Conservation (phyloP, 92 coral and sea anemone species). For the Epizoanthus rinbou region DNA sequence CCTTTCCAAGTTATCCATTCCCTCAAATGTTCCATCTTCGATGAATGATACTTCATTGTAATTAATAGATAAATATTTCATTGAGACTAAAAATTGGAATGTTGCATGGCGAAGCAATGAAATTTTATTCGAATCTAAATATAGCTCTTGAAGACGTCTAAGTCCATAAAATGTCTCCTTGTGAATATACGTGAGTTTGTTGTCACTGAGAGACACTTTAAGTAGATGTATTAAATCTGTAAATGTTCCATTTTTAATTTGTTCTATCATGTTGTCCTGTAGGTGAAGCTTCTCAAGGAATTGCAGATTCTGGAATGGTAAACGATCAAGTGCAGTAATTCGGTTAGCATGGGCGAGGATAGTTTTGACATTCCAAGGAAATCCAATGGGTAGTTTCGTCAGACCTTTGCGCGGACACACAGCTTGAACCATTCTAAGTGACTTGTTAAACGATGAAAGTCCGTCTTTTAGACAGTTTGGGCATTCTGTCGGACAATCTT, state of each 20-base stretch:
- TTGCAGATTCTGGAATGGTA: slow-evolving; percentile 12
- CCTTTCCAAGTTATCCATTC: slow-evolving; percentile 1
- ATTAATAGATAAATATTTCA: slow-evolving; percentile 43
- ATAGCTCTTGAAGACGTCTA: slow-evolving; percentile 29
- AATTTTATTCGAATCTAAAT: slow-evolving; percentile 53
- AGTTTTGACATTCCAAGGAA: slow-evolving; percentile 10
- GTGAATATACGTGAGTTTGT: background rate
- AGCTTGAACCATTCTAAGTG: slow-evolving; percentile 20
- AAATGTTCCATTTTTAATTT: slow-evolving; percentile 64
- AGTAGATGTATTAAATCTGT: slow-evolving; percentile 11
- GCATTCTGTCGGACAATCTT: slow-evolving; percentile 6
- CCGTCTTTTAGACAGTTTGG: background rate
- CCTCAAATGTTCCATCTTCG: slow-evolving; percentile 56
- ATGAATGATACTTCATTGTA: slow-evolving; percentile 59
- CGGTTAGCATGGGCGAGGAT: slow-evolving; percentile 9
- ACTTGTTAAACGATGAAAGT: slow-evolving; percentile 4
- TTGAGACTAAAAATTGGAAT: slow-evolving; percentile 55
- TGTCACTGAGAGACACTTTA: background rate
- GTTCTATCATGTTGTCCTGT: slow-evolving; percentile 45
- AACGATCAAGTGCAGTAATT: slow-evolving; percentile 13
- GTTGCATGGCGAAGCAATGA: slow-evolving; percentile 40
- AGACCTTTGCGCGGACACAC: background rate
- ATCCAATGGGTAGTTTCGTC: slow-evolving; percentile 3
- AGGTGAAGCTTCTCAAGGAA: slow-evolving; percentile 50
- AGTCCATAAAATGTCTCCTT: slow-evolving; percentile 38